Evolutionary conservation across 2,113 vertebrate genomes (phyloP).

Genomic region (Ochotona princeps): DNA sequence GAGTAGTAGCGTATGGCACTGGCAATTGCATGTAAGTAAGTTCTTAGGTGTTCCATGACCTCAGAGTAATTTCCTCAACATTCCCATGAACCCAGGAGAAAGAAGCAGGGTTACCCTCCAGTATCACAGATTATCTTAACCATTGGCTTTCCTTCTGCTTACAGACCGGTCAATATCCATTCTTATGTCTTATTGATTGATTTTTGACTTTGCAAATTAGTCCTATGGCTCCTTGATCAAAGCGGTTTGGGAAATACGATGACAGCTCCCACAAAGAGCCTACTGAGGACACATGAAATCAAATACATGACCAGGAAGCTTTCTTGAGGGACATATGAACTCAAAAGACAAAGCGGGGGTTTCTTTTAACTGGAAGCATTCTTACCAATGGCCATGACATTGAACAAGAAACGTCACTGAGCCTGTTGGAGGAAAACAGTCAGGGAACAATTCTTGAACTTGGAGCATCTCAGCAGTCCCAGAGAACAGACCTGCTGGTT

Average conservation of each 20-base stretch:
- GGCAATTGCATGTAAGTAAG: neutral
- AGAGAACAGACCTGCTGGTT: constrained; percentile 33
- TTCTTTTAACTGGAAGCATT: neutral
- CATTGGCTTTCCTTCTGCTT: neutral
- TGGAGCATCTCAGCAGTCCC: constrained; percentile 23
- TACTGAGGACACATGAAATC: neutral
- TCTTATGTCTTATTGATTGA: neutral
- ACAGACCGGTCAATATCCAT: neutral
- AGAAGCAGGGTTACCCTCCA: neutral
- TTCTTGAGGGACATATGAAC: neutral
- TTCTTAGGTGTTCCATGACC: neutral
- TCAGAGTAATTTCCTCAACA: neutral
- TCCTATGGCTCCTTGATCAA: neutral
- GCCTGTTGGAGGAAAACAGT: neutral
- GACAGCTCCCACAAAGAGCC: neutral
- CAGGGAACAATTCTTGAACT: constrained; percentile 40
- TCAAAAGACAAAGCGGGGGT: neutral
- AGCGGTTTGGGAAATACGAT: neutral
- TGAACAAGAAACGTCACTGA: constrained; percentile 34
- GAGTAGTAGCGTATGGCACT: neutral
- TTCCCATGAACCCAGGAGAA: neutral
- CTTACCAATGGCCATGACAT: neutral
- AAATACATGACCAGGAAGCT: neutral
- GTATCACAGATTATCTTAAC: neutral
- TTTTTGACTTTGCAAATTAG: neutral